Base-by-base conservation (phyloP, 1,140 invertebrate genomes). In the Globodera ellingtonae region DNA sequence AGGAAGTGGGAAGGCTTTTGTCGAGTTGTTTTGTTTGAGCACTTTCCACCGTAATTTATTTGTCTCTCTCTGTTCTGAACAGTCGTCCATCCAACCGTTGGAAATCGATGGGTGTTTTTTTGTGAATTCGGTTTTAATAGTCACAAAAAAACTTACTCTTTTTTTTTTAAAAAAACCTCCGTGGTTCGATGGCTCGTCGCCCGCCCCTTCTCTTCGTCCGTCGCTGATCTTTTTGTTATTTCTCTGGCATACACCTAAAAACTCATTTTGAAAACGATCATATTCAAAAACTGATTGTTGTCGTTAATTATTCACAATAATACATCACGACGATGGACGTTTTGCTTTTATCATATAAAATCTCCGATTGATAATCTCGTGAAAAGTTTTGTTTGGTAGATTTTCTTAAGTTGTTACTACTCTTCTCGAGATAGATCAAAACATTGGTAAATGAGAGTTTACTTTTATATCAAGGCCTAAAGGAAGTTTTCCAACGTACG, bases 31-130 rank as follows among this genome's bases (percentile, higher is more conserved):
- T 70, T 70, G n/a, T 70, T 70, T 70, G 67, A 24, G 56, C 56
- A 62, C 56, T 62, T 62, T 62, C 56, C 35, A 69, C 21, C 67
- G 67, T 47, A 44, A 70, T 70, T 70, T 70, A 70, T 70, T 70
- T 70, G 24, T 70, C 56, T 62, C 56, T 62, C 35, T 35, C 35
- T 35, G 35, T 35, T 62, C 56, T 62, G 56, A 62, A 62, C 56
- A 10, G 15, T 62, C 56, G 56, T 18, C 56, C 56, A 52, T 10
- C 52, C 52, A 15, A 62, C 35, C 35, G 35, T 35, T 35, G 35
- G 35, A 35, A 35, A 35, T 35, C 35, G 35, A 35, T 35, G 35
- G 35, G 3, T 35, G 35, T 35, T 35, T 35, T 35, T n/a, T 62
- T 62, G 18, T 62, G 56, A 35, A 2, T 62, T 62, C 56, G 4